Evolutionary conservation across 2,888 invertebrate genomes (phyloP), one percentile per base, ranked within the genome.

Genomic region (Scaptomyza flava): DNA sequence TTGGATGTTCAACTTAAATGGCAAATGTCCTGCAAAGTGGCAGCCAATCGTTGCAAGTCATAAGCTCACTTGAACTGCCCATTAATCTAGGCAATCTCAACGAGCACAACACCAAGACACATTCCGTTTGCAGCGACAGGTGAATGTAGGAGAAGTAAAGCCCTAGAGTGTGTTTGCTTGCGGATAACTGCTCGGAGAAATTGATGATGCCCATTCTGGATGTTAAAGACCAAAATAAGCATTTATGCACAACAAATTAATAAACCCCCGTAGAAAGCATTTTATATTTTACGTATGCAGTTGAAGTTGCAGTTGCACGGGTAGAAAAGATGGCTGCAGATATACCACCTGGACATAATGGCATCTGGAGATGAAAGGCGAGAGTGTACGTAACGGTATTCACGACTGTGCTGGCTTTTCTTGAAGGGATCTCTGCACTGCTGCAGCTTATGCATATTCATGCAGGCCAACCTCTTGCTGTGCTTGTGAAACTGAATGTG

Each of bases 241-340:
- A 66, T 60, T 70, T 73, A 70, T 73, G 66, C 56, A 64, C 65
- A 68, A 66, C 77, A 77, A 84, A 85, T 82, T 82, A 76, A 79
- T 77, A 79, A 64, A 65, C 45, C 59, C 60, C n/a, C 4, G 51
- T 20, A 50, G 33, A 56, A 60, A 52, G 52, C 48, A 60, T 68
- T 72, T 69, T 53, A 61, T 63, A 69, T 54, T 67, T 71, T 63
- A 70, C 67, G 61, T 71, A 65, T 82, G 60, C 74, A 77, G 33
- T 42, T 59, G 52, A 64, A 54, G 63, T 52, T 45, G 45, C 51
- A 41, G 14, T 38, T 7, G 36, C n/a, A 38, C 8, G 33, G 38
- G 66, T 45, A 59, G 54, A 41, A 52, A 73, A 41, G 61, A 38
- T 11, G 11, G 60, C 33, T 53, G 23, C 57, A 38, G 58, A 58